A percentile compares a stretch with the other conserved stretches of the same genome.
phyloP scores from a whole-genome alignment of 2,113 vertebrate species.

The Anhinga anhinga region DNA sequence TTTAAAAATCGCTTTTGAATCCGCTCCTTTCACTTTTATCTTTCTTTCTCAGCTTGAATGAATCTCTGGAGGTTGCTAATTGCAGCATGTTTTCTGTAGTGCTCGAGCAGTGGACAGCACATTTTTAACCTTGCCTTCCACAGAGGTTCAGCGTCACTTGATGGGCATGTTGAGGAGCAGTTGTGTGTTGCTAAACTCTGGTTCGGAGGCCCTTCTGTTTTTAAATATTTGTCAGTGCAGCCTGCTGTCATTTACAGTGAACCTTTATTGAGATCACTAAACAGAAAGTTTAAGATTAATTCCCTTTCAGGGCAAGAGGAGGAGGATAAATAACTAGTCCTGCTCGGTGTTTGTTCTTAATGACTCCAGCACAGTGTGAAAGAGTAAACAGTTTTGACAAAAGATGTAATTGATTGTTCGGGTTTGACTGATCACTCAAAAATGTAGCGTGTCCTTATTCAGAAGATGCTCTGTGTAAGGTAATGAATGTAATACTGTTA shows the following conservation, averaged over 20 bases:
- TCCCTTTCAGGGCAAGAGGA: slow-evolving; percentile 75
- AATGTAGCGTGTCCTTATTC: slow-evolving; percentile 65
- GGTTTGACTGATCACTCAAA: slow-evolving; percentile 73
- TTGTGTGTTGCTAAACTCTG: slow-evolving; percentile 30
- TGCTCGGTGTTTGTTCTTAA: slow-evolving; percentile 67
- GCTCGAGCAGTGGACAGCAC: not conserved
- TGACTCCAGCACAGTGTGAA: slow-evolving; percentile 77
- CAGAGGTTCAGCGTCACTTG: not conserved
- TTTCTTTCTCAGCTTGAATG: not conserved
- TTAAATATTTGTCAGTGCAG: slow-evolving; percentile 61
- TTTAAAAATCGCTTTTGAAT: slow-evolving; percentile 4
- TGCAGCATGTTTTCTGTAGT: not conserved
- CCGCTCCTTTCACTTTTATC: not conserved
- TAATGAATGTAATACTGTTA: slow-evolving; percentile 45
- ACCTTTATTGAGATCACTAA: slow-evolving; percentile 71
- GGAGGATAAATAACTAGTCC: slow-evolving; percentile 70
- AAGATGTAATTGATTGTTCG: slow-evolving; percentile 73
- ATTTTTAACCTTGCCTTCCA: slow-evolving; percentile 22
- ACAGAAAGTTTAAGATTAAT: slow-evolving; percentile 78
- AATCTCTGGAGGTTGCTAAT: not conserved
- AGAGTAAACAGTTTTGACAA: slow-evolving; percentile 81
- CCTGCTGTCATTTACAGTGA: slow-evolving; percentile 51
- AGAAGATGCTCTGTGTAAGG: slow-evolving; percentile 39
- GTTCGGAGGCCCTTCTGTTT: slow-evolving; percentile 41
- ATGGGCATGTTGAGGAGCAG: not conserved